These are phyloP conservation scores for Melospiza melodia DNA, from an alignment of 2,113 vertebrate genomes.

Conservation along the genomic window DNA sequence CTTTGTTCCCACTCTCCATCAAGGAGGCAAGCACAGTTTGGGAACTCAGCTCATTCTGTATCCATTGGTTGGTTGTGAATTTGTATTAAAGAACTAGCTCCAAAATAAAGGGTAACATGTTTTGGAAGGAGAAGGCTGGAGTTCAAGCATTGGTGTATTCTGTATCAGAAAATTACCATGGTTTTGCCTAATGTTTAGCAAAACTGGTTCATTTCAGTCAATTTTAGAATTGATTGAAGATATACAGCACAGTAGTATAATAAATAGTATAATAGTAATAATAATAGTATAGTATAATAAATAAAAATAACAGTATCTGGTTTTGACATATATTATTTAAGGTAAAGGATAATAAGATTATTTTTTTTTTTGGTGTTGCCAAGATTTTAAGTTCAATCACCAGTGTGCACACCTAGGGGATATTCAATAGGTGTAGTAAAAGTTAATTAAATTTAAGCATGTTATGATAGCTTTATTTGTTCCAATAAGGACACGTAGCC, in stretches of 20 bases:
- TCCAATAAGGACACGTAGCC: fast-evolving
- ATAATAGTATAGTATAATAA: neutral
- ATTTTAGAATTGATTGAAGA: neutral
- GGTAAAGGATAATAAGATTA: neutral
- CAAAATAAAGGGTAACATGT: fast-evolving
- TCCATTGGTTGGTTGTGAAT: neutral
- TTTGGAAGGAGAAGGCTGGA: neutral
- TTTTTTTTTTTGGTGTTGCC: neutral
- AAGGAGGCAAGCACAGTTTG: neutral
- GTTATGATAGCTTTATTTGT: neutral
- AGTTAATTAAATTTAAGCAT: neutral
- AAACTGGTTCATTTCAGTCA: neutral
- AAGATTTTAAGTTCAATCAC: neutral
- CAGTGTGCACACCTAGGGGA: fast-evolving
- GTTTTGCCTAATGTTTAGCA: neutral
- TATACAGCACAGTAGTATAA: neutral
- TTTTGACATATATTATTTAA: neutral
- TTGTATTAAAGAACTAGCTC: neutral
- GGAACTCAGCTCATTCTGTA: neutral
- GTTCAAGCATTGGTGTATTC: neutral
- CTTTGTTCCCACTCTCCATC: neutral
- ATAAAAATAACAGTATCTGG: neutral
- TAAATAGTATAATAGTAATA: neutral
- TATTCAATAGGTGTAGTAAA: neutral
- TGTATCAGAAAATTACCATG: neutral